A percentile compares a stretch with the other conserved stretches of the same genome.
Evolutionary conservation across 2,797 vertebrate genomes (phyloP).

Genomic region (Xiphophorus birchmanni): DNA sequence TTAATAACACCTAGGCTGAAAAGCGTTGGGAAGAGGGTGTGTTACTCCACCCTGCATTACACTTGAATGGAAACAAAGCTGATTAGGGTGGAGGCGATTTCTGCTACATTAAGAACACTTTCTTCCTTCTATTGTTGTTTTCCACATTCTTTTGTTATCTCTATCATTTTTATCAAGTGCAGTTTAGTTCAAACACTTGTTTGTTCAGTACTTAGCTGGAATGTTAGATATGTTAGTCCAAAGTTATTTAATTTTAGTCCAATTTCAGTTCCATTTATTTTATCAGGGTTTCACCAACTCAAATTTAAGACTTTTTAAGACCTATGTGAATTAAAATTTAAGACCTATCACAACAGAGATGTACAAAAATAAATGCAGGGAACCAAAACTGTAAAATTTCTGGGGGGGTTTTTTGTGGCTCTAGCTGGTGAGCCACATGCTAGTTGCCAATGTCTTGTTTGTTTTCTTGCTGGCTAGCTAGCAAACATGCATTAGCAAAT

Average conservation of each 20-base stretch:
- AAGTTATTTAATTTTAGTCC: neutral
- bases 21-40: slow-evolving; percentile 22
- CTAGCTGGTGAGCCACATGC: too few species aligned
- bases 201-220: neutral
- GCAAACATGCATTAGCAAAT: neutral
- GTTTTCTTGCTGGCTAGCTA: too few species aligned
- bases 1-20: slow-evolving; percentile 35
- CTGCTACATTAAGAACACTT: neutral
- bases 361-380: too few species aligned
- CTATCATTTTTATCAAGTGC: neutral
- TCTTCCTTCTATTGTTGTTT: neutral
- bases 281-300: neutral
- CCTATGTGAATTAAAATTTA: neutral
- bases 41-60: slow-evolving; percentile 18
- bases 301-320: too few species aligned
- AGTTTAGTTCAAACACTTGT: neutral
- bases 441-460: too few species aligned
- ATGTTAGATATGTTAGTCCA: neutral
- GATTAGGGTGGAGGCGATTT: slow-evolving; percentile 4
- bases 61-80: slow-evolving; percentile 11
- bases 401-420: too few species aligned
- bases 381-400: too few species aligned
- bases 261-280: neutral
- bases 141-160: neutral
- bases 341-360: too few species aligned